A percentile compares a stretch with the other conserved stretches of the same genome.
Conservation (phyloP, 2,888 invertebrate genomes). For the Caenorhabditis wallacei region DNA sequence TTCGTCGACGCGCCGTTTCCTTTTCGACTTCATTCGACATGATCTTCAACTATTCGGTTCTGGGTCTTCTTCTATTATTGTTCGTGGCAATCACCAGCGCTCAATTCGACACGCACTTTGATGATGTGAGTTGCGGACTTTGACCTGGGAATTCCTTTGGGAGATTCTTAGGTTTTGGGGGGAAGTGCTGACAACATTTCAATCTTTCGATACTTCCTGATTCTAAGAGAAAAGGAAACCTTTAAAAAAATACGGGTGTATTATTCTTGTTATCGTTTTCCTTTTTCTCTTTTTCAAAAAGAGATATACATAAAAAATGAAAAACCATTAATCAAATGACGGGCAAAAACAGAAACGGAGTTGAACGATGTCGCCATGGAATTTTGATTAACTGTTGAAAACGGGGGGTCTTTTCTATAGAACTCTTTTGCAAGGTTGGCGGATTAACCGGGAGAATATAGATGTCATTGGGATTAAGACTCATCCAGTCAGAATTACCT, state of each 20-base stretch:
- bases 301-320: constrained; percentile 27
- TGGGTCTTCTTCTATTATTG: constrained; percentile 33
- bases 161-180: not conserved
- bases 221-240: not conserved
- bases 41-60: constrained; percentile 24
- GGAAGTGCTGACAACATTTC: constrained; percentile 9
- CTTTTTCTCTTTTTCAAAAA: not conserved
- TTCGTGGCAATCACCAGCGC: constrained; percentile 21
- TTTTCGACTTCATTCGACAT: constrained; percentile 20
- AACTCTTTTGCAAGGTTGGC: no score
- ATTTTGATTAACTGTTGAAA: not conserved
- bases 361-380: constrained; percentile 22
- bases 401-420: not conserved
- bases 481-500: no score
- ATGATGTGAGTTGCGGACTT: constrained; percentile 44
- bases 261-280: not conserved
- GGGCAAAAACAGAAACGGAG: not conserved
- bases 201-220: not conserved
- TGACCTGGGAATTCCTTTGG: constrained; percentile 2
- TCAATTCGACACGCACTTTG: constrained; percentile 42
- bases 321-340: constrained; percentile 42
- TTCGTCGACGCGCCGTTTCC: constrained; percentile 34
- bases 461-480: no score
- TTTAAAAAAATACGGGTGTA: not conserved
- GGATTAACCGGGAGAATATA: no score